Percentiles rank a stretch among this genome's conserved stretches.
These are phyloP conservation scores for Amitus sp. DNA, from an alignment of 2,888 invertebrate genomes.

Conservation along the genomic window DNA sequence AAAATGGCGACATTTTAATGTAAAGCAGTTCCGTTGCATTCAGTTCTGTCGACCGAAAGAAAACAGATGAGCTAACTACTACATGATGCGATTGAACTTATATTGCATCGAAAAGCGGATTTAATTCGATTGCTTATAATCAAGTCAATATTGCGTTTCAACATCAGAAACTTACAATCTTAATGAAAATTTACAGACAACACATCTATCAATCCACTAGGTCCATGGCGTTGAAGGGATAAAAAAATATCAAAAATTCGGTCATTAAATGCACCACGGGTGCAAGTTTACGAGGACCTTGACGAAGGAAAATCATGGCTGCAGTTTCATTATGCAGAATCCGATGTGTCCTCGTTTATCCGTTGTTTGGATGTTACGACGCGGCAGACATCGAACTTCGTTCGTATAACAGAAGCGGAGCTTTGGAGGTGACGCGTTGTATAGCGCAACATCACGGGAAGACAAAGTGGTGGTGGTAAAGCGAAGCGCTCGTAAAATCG, in stretches of 20 bases:
- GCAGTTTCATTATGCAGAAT: slow-evolving; percentile 26
- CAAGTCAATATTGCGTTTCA: too few species aligned
- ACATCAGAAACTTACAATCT: too few species aligned
- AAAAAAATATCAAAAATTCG: too few species aligned
- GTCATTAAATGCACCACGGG: background rate
- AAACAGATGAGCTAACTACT: too few species aligned
- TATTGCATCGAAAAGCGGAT: too few species aligned
- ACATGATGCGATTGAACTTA: too few species aligned
- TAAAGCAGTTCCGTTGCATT: too few species aligned
- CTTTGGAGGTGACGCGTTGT: slow-evolving; percentile 36
- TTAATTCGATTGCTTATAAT: too few species aligned
- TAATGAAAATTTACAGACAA: background rate
- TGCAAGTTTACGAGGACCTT: slow-evolving; percentile 1
- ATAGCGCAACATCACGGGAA: slow-evolving; percentile 35
- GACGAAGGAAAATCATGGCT: background rate
- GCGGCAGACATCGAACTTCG: slow-evolving; percentile 28
- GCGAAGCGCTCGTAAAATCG: slow-evolving; percentile 45
- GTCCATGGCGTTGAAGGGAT: too few species aligned
- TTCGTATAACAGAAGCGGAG: slow-evolving; percentile 29
- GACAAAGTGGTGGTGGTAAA: slow-evolving; percentile 25
- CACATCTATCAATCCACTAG: too few species aligned
- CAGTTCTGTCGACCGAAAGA: too few species aligned
- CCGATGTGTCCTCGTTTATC: slow-evolving; percentile 5
- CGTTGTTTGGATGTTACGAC: slow-evolving; percentile 33
- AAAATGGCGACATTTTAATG: too few species aligned